phyloP scores from a whole-genome alignment of 2,888 invertebrate genomes.

The Strigamia crassipes region DNA sequence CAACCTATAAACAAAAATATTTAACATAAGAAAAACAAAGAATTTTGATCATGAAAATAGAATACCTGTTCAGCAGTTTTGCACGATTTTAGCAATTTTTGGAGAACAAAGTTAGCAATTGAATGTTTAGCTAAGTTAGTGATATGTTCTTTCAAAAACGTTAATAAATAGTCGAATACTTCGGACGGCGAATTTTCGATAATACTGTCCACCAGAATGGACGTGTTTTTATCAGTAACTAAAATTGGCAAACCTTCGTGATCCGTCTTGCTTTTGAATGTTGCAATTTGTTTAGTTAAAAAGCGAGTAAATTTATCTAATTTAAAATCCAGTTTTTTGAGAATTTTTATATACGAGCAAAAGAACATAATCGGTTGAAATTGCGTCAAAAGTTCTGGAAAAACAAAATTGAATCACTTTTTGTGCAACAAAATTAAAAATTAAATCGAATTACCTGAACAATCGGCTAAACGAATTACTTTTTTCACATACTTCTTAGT shows the following conservation, averaged over 20 bases:
- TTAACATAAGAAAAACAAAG: background rate
- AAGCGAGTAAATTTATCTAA: background rate
- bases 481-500: background rate
- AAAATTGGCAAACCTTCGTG: background rate
- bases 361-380: background rate
- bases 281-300: background rate
- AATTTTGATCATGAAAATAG: background rate
- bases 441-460: background rate
- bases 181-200: slow-evolving; percentile 5
- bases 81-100: slow-evolving; percentile 2
- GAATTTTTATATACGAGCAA: background rate
- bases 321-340: background rate
- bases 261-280: background rate
- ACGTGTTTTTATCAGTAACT: background rate
- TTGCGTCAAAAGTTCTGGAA: background rate
- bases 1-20: background rate
- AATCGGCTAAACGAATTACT: background rate
- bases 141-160: background rate
- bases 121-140: background rate
- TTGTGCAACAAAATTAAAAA: background rate
- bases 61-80: slow-evolving; percentile 34
- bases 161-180: background rate
- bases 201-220: background rate
- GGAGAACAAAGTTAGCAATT: slow-evolving; percentile 41
- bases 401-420: background rate